Evolutionary conservation across 2,113 vertebrate species (phyloP), one percentile per base, ranked within the genome.

Genomic region (Herpailurus yagouaroundi): DNA sequence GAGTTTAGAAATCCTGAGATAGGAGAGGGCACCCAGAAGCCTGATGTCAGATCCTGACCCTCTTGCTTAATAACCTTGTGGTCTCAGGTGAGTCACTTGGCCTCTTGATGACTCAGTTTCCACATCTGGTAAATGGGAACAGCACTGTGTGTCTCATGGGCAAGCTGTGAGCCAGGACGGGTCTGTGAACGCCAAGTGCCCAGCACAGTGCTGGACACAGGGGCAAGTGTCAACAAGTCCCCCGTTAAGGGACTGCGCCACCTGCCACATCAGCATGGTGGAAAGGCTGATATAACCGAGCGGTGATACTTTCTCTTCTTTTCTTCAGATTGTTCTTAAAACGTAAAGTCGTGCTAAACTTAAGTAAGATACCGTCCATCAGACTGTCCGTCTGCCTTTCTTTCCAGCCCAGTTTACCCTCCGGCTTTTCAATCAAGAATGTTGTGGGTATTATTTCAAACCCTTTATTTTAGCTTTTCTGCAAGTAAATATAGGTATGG

Each of bases 161-260:
- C 33, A 38, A 21, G 50, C 14, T 21, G 1, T 3, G 16, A 41
- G 77, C 3, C 19, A 31, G 38, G 25, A 1, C 2, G 55, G 25
- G 8, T 2, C 41, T 18, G 3, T 19, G 15, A 29, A n/a, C 9
- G 7, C 12, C 10, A 21, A 33, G 57, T 7, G 38, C 27, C 71
- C 27, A 15, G 25, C 31, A 8, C 5, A 1, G 6, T 0, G 13
- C 36, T 1, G 3, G 16, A 45, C 4, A 9, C 0, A 1, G 4
- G 38, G 9, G 18, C 36, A 7, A 21, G 7, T 27, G 45, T 5
- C 15, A 5, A 1, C 3, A 14, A 21, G 11, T 41, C 25, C 23
- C 23, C 2, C 3, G 5, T 16, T 7, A 31, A 10, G 27, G 4
- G 74, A 12, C 23, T 31, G 63, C 3, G 1, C 29, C 27, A 2